These are phyloP conservation scores for Spheniscus humboldti DNA, from an alignment of 2,797 vertebrate species.

Conservation along the genomic window DNA sequence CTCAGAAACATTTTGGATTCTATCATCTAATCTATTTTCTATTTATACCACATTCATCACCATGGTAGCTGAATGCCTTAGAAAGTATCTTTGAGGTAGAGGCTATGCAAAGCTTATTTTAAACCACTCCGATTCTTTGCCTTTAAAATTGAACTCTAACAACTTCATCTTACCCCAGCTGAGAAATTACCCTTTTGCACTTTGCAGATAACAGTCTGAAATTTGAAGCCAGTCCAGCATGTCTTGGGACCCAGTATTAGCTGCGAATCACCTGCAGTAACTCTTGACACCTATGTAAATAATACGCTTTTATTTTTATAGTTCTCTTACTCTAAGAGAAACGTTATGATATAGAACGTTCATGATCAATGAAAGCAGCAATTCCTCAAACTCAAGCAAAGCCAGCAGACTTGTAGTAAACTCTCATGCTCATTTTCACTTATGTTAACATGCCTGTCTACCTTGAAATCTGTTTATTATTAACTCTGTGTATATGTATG, in stretches of 20 bases:
- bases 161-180: background rate
- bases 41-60: constrained; percentile 61
- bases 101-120: constrained; percentile 51
- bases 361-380: background rate
- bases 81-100: constrained; percentile 46
- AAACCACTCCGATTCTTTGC: constrained; percentile 28
- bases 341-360: background rate
- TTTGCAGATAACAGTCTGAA: background rate
- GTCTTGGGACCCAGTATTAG: background rate
- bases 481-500: background rate
- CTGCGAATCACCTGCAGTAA: background rate
- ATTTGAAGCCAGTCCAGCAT: constrained; percentile 12
- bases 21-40: constrained; percentile 53
- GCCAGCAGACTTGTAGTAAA: background rate
- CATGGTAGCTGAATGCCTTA: constrained; percentile 63
- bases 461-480: background rate
- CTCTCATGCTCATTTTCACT: background rate
- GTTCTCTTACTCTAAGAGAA: background rate
- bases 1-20: constrained; percentile 28
- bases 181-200: background rate
- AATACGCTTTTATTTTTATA: background rate
- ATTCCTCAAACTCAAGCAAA: background rate
- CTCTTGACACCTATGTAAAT: background rate
- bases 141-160: constrained; percentile 42
- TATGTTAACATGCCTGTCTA: background rate